Base-by-base conservation (phyloP, 2,113 vertebrate species). In the Cricetomys ansorgei region DNA sequence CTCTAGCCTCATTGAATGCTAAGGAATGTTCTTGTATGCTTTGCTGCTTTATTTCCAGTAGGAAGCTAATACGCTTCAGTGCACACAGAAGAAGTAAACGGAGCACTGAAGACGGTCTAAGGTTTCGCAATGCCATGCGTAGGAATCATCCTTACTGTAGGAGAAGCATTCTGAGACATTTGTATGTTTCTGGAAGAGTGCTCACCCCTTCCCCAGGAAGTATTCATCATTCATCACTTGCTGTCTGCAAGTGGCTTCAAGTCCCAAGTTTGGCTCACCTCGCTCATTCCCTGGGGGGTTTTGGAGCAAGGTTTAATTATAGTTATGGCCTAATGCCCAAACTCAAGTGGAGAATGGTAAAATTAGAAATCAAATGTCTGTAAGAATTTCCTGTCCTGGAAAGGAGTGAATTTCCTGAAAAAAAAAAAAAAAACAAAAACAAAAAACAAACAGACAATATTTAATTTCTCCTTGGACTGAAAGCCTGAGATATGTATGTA, bases 351-450 rank as follows among this genome's bases (percentile, higher is more conserved):
- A 62, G 91, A 94, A 67, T 17, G 1, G 3, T 34, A 94, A 84
- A 67, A 23, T 31, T 40, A 15, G 62, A 91, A 91, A 94, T n/a
- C 67, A 73, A 80, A 65, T 37, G 21, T 57, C 29, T 55, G 11
- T 16, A 12, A 92, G 64, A 90, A 57, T 77, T 93, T 45, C 34
- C 34, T 91, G 19, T 7, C 34, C 12, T 7, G 53, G 72, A 0
- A 10, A 96, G 85, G 92, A 88, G 88, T 67, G 76, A 92, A 85
- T 89, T 62, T 13, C 77, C 88, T 53, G 19, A 11, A 86, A 86
- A 93, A 59, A n/a, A n/a, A n/a, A n/a, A n/a, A n/a, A n/a, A n/a
- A n/a, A n/a, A n/a, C n/a, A n/a, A n/a, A n/a, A n/a, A n/a, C n/a
- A n/a, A n/a, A n/a, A n/a, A n/a, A n/a, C n/a, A n/a, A n/a, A n/a